Evolutionary conservation across 2,113 vertebrate genomes (phyloP), one percentile per base, ranked within the genome.

Genomic region (Fulica atra): DNA sequence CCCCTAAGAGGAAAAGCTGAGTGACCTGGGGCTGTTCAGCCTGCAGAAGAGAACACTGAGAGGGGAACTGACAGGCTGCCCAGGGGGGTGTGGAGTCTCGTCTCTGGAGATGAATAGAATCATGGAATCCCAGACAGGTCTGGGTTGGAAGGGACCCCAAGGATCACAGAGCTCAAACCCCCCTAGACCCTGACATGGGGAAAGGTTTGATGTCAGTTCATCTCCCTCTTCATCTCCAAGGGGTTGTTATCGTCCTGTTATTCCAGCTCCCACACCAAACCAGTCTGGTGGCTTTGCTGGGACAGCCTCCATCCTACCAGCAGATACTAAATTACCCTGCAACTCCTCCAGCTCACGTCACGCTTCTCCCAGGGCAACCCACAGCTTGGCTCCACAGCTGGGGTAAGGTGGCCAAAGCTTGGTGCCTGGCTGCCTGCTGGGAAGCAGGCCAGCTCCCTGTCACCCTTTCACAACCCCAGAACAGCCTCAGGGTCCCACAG

Each of bases 391-490:
- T 4, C 0, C 0, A 1, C 46, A 24, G 70, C 56, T 48, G 21
- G 18, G 63, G 29, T 26, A n/a, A 35, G 20, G 50, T 1, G 2
- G 48, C 29, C 64, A 25, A 36, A 56, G 35, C 40, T 33, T 1
- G 0, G 35, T 23, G 48, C 40, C 56, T 13, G 10, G 8, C 66
- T 15, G 44, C 36, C 65, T 63, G 56, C 56, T 44, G 56, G 48
- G 56, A 40, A 57, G 31, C 1, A 1, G 16, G 21, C 15, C 48
- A 70, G 48, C 33, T 42, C 69, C 0, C 0, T 14, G 35, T 28
- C 83, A 76, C 48, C 35, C 26, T 50, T 48, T 24, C 82, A 31
- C 44, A 53, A 9, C 56, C 36, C 10, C 35, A 33, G 20, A 9
- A 31, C 0, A 9, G 61, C 69, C 35, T 25, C 56, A 36, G 8